Percentiles rank a stretch among this genome's conserved stretches.
These are phyloP conservation scores for Tenthredo notha DNA, from an alignment of 2,888 invertebrate species.

Conservation along the genomic window DNA sequence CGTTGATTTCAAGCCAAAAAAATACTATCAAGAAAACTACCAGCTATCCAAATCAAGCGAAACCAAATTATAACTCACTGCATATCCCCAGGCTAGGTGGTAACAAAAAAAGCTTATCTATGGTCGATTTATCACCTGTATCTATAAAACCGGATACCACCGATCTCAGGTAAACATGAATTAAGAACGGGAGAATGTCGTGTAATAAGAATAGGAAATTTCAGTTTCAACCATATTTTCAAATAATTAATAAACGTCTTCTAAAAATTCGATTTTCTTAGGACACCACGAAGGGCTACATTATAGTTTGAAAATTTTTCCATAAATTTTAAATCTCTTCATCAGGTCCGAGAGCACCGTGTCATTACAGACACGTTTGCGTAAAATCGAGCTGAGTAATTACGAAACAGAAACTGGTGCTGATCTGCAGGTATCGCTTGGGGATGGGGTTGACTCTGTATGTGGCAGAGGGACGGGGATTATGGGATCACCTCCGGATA, in stretches of 20 bases:
- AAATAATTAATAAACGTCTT: neutral
- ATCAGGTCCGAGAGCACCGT: slow-evolving; percentile 27
- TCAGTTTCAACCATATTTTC: neutral
- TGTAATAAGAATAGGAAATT: no score
- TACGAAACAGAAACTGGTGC: neutral
- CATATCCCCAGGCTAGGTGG: neutral
- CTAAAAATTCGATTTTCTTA: neutral
- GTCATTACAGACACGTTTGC: slow-evolving; percentile 28
- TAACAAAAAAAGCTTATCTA: slow-evolving; percentile 70
- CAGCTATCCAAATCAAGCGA: slow-evolving; percentile 48
- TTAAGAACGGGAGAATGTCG: no score
- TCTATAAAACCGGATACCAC: slow-evolving; percentile 60
- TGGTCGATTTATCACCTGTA: slow-evolving; percentile 70
- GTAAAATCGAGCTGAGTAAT: neutral
- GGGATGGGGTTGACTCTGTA: slow-evolving; percentile 58
- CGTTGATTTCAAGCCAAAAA: slow-evolving; percentile 42
- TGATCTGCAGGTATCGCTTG: neutral
- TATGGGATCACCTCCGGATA: slow-evolving; percentile 29
- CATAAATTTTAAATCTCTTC: neutral
- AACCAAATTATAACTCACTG: neutral
- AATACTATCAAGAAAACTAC: slow-evolving; percentile 24
- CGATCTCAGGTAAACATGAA: slow-evolving; percentile 64
- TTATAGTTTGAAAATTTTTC: neutral
- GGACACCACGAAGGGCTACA: neutral
- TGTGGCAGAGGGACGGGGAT: slow-evolving; percentile 55